Evolutionary conservation across 2,113 vertebrate genomes (phyloP).

Genomic region (Nanorana parkeri): DNA sequence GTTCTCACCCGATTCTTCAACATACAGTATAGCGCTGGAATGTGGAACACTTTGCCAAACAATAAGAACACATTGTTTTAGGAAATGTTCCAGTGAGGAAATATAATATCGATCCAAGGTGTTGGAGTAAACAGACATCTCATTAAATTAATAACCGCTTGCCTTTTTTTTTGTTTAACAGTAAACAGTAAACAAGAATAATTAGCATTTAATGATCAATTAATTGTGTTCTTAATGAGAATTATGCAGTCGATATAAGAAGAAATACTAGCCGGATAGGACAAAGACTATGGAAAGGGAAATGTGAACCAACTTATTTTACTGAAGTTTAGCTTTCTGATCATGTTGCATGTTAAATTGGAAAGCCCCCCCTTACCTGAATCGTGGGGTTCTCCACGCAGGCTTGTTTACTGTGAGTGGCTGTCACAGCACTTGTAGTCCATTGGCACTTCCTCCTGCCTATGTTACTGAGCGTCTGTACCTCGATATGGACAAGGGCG

Average conservation of each 20-base stretch:
- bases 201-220: slow-evolving; percentile 13
- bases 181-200: slow-evolving; percentile 1
- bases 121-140: slow-evolving; percentile 8
- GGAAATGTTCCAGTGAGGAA: slow-evolving; percentile 33
- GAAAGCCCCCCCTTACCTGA: too few relatives aligned
- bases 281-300: too few relatives aligned
- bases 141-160: slow-evolving; percentile 34
- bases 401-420: too few relatives aligned
- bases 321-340: too few relatives aligned
- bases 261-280: background rate
- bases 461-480: too few relatives aligned
- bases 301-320: too few relatives aligned
- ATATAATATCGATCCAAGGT: slow-evolving; percentile 29
- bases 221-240: slow-evolving; percentile 24
- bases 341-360: too few relatives aligned
- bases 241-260: background rate
- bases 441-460: too few relatives aligned
- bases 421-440: too few relatives aligned
- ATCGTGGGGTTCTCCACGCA: too few relatives aligned
- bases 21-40: background rate
- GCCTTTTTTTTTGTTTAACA: background rate
- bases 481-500: too few relatives aligned
- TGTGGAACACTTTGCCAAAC: background rate
- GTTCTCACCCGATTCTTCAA: background rate
- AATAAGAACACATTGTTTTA: slow-evolving; percentile 17